Percentiles rank a stretch among this genome's conserved stretches.
These are phyloP conservation scores for Monopis laevigella DNA, from an alignment of 2,888 invertebrate genomes.

Conservation along the genomic window DNA sequence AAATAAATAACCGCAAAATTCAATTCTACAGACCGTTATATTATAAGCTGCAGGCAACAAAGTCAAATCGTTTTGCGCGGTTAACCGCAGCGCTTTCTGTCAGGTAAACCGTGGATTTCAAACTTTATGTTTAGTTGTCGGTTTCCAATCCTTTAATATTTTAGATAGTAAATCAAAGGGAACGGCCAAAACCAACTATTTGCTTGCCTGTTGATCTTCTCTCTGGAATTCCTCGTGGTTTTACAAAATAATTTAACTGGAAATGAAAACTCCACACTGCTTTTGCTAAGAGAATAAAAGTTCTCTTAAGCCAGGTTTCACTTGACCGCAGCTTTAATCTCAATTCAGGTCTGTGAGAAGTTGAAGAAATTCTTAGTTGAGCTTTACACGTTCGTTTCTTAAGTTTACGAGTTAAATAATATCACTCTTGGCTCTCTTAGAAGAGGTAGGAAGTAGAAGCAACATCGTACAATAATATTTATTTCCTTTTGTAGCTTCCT, in stretches of 20 bases:
- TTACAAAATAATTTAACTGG: constrained; percentile 13
- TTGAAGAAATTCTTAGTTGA: no score
- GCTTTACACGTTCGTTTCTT: no score
- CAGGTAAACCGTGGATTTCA: constrained; percentile 55
- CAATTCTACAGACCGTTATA: constrained; percentile 64
- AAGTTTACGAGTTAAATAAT: no score
- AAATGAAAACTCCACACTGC: background rate
- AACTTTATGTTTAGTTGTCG: constrained; percentile 46
- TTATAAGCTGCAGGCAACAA: constrained; percentile 59
- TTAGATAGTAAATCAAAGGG: constrained; percentile 31
- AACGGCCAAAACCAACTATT: constrained; percentile 33
- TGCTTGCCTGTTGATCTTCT: constrained; percentile 40
- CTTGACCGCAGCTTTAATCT: background rate
- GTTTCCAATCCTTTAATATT: constrained; percentile 40
- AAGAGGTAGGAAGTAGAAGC: no score
- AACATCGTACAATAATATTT: no score
- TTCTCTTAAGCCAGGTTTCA: background rate
- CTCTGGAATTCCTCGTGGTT: constrained; percentile 13
- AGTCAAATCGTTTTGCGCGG: constrained; percentile 62
- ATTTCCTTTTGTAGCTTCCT: no score
- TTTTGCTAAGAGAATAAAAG: background rate
- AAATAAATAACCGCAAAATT: constrained; percentile 67
- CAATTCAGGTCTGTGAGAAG: no score
- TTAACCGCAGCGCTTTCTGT: constrained; percentile 57
- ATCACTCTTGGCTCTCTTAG: no score